phyloP scores from a whole-genome alignment of 2,797 vertebrate species.

The Glossophaga mutica region DNA sequence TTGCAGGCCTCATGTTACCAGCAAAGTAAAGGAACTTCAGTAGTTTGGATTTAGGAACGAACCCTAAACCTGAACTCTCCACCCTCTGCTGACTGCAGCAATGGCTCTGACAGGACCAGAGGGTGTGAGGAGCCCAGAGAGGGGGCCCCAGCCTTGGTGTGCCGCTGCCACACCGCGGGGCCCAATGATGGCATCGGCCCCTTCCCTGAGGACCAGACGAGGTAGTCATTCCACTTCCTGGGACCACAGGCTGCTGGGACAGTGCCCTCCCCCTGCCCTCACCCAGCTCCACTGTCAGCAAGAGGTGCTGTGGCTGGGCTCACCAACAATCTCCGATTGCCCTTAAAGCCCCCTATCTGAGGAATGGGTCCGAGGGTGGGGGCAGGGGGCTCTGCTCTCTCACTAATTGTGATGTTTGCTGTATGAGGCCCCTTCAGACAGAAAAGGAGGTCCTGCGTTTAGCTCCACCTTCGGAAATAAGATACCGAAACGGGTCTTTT shows the following conservation, averaged over 20 bases:
- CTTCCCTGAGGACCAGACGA: not conserved
- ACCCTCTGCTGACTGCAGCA: not conserved
- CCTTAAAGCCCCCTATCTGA: not conserved
- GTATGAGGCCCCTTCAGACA: not conserved
- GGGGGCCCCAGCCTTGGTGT: not conserved
- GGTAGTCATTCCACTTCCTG: not conserved
- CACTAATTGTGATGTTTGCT: not conserved
- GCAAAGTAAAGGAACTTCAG: not conserved
- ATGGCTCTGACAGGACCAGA: not conserved
- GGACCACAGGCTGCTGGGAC: not conserved
- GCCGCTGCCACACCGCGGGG: fast-evolving
- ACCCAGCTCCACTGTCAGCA: not conserved
- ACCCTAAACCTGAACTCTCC: not conserved
- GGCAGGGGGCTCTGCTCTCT: not conserved
- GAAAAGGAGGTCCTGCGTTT: not conserved
- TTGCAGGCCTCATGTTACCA: not conserved
- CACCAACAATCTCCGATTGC: not conserved
- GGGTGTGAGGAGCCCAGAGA: not conserved
- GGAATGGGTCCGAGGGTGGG: not conserved
- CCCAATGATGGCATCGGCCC: not conserved
- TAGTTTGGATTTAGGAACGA: not conserved
- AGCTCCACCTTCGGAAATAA: not conserved
- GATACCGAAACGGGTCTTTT: not conserved
- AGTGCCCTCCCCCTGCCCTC: not conserved
- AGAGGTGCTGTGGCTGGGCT: too few species aligned